Percentiles rank a stretch among this genome's conserved stretches.
Conservation (phyloP, 2,797 vertebrate species). For the Myripristis jacobus region DNA sequence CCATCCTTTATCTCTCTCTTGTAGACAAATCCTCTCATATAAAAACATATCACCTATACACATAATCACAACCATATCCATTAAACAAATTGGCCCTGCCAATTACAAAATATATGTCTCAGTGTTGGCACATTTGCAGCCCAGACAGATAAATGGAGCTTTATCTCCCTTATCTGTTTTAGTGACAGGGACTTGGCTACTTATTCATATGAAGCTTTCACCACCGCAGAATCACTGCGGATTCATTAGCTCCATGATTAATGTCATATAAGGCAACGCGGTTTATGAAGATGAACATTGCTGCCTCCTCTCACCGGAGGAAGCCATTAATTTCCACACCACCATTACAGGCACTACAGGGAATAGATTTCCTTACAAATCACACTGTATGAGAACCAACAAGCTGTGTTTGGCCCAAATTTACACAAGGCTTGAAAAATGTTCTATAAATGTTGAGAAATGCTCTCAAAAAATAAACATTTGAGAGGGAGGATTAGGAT, state of each 20-base stretch:
- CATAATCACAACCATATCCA: not conserved
- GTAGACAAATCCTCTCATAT: not conserved
- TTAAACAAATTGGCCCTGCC: not conserved
- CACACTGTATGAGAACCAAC: conserved; percentile 47
- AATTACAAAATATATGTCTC: not conserved
- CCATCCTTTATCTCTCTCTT: not conserved
- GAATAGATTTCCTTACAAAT: conserved; percentile 63
- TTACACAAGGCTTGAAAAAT: conserved; percentile 52
- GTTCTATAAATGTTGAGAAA: conserved; percentile 55
- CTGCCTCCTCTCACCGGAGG: conserved; percentile 59
- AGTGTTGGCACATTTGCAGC: conserved; percentile 5
- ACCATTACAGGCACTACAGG: conserved; percentile 63
- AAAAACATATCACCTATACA: not conserved
- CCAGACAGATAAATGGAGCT: conserved; percentile 35
- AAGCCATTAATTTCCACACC: conserved; percentile 66
- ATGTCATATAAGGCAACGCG: conserved; percentile 41
- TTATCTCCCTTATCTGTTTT: conserved; percentile 35
- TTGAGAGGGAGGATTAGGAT: conserved; percentile 48
- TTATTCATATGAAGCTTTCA: conserved; percentile 5
- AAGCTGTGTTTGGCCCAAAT: conserved; percentile 43
- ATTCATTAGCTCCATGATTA: conserved; percentile 66
- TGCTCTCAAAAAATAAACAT: conserved; percentile 68
- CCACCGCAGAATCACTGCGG: conserved; percentile 7
- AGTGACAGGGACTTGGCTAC: conserved; percentile 30
- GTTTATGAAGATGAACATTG: conserved; percentile 52